Evolutionary conservation across 2,113 vertebrate genomes (phyloP).

Genomic region (Geococcyx californianus): DNA sequence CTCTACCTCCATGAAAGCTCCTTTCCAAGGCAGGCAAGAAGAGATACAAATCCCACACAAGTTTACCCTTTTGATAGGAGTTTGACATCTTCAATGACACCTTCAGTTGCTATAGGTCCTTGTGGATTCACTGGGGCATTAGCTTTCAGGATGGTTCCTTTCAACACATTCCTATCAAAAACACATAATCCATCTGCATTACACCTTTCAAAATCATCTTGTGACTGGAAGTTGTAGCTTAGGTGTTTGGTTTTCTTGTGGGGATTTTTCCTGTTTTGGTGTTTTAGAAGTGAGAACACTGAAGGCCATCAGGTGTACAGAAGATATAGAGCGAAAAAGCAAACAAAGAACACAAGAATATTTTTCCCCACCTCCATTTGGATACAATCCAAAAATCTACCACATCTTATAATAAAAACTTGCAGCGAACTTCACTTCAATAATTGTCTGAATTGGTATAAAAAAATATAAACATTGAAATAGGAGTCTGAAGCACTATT

Average conservation of each 20-base stretch:
- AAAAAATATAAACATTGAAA: background rate
- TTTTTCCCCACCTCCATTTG: too few species aligned
- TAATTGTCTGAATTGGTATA: background rate
- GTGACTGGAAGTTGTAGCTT: background rate
- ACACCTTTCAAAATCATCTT: background rate
- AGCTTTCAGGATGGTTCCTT: background rate
- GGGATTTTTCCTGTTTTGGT: background rate
- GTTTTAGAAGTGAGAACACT: background rate
- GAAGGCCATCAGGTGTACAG: background rate
- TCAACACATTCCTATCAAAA: background rate
- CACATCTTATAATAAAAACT: background rate
- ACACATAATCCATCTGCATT: background rate
- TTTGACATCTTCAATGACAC: background rate
- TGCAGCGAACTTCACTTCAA: background rate
- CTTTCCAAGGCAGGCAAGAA: background rate
- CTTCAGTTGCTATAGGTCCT: conserved; percentile 4
- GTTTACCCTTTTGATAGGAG: background rate
- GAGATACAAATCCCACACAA: background rate
- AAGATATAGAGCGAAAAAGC: background rate
- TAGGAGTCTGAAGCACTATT: background rate
- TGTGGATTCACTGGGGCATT: background rate
- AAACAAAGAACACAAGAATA: background rate
- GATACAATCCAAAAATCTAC: background rate
- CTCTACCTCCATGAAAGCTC: background rate
- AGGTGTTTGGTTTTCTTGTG: fast-evolving